Conservation (phyloP, 2,113 vertebrate genomes). For the Saguinus imperator region DNA sequence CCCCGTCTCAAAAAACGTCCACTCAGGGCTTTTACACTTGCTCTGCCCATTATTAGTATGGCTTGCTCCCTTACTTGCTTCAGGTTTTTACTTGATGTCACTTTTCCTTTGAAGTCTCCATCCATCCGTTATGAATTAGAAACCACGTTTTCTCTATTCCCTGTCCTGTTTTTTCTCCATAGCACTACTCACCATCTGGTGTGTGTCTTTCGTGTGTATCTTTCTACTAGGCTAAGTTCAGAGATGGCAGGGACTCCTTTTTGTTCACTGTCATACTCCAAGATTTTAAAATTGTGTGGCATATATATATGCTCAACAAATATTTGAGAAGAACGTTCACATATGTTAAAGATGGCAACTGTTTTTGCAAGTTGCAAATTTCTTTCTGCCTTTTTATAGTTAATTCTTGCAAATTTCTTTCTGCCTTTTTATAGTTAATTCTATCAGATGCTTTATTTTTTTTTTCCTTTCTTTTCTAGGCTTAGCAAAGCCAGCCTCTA, state of each 20-base stretch:
- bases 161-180: neutral
- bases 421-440: neutral
- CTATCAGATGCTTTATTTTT: neutral
- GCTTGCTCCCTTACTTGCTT: neutral
- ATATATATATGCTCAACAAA: neutral
- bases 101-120: too few relatives aligned
- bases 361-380: neutral
- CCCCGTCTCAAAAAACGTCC: neutral
- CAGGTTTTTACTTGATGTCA: too few relatives aligned
- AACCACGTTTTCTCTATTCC: too few relatives aligned
- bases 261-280: neutral
- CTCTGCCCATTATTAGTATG: neutral
- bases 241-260: neutral
- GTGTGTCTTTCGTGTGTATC: neutral
- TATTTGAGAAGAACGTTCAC: neutral
- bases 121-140: too few relatives aligned
- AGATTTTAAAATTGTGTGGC: neutral
- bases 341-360: neutral
- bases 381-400: neutral
- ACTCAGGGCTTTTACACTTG: neutral
- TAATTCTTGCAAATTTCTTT: neutral
- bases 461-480: neutral
- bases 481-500: neutral
- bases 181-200: neutral
- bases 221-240: neutral